These are phyloP conservation scores for Galerucella pusilla DNA, from an alignment of 2,888 invertebrate genomes.

Conservation along the genomic window DNA sequence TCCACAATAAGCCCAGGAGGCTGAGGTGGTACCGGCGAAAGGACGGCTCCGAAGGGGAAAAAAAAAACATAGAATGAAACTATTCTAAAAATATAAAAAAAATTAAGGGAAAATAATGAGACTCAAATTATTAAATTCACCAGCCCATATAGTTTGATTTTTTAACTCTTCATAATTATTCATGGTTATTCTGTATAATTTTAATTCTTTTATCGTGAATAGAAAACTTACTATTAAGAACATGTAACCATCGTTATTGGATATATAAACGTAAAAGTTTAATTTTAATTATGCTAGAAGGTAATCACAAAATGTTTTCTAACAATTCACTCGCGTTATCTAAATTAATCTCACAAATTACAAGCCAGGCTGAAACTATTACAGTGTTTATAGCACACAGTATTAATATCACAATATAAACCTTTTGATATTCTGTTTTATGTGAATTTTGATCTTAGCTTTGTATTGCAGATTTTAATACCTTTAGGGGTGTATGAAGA, in stretches of 20 bases:
- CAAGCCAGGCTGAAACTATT: slow-evolving; percentile 53
- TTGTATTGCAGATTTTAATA: slow-evolving; percentile 55
- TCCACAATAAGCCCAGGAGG: too few relatives aligned
- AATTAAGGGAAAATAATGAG: too few relatives aligned
- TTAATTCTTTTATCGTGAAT: too few relatives aligned
- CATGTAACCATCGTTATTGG: background rate
- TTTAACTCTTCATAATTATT: too few relatives aligned
- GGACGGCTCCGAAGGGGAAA: too few relatives aligned
- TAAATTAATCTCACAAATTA: slow-evolving; percentile 62
- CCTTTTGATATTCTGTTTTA: slow-evolving; percentile 59
- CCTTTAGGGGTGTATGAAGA: slow-evolving; percentile 50
- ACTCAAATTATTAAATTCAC: too few relatives aligned
- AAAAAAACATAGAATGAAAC: too few relatives aligned
- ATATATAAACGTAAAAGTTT: background rate
- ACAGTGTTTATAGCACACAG: slow-evolving; percentile 57
- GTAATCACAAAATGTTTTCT: background rate
- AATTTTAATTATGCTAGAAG: background rate
- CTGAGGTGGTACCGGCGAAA: too few relatives aligned
- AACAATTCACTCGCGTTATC: slow-evolving; percentile 57
- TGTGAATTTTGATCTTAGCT: slow-evolving; percentile 51
- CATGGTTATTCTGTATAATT: too few relatives aligned
- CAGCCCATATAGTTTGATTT: too few relatives aligned
- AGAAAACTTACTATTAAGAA: background rate
- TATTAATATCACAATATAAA: slow-evolving; percentile 58
- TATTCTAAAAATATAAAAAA: too few relatives aligned